These are phyloP conservation scores for Onychorhynchus coronatus DNA, from an alignment of 2,113 vertebrate genomes.

Conservation along the genomic window DNA sequence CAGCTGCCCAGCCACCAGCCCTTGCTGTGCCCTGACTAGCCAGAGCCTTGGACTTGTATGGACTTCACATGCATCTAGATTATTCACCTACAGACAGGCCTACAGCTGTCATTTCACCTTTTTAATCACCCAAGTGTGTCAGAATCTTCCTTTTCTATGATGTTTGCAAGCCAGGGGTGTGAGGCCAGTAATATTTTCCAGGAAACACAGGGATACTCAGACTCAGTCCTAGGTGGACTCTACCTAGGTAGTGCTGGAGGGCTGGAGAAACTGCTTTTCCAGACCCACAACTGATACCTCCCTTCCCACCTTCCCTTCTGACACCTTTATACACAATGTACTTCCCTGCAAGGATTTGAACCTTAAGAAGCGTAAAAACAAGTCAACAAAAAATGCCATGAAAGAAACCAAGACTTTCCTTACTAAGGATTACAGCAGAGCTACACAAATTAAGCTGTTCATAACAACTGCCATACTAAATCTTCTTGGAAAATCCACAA, in stretches of 20 bases:
- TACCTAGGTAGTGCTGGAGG: neutral
- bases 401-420: neutral
- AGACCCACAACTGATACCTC: neutral
- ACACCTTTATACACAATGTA: neutral
- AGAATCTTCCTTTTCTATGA: neutral
- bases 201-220: neutral
- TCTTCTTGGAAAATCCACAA: neutral
- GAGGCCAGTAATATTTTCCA: neutral
- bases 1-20: neutral
- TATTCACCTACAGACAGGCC: neutral
- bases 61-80: neutral
- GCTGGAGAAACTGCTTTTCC: neutral
- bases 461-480: neutral
- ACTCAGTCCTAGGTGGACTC: fast-evolving
- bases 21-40: fast-evolving
- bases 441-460: neutral
- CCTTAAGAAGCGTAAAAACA: neutral
- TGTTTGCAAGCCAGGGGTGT: neutral
- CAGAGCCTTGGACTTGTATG: neutral
- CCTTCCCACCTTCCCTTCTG: neutral
- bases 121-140: neutral
- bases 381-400: neutral
- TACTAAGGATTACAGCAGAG: neutral
- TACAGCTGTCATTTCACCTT: neutral
- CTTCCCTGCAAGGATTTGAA: neutral